phyloP scores from a whole-genome alignment of 2,888 invertebrate species.

The Parapristionchus giblindavisi region DNA sequence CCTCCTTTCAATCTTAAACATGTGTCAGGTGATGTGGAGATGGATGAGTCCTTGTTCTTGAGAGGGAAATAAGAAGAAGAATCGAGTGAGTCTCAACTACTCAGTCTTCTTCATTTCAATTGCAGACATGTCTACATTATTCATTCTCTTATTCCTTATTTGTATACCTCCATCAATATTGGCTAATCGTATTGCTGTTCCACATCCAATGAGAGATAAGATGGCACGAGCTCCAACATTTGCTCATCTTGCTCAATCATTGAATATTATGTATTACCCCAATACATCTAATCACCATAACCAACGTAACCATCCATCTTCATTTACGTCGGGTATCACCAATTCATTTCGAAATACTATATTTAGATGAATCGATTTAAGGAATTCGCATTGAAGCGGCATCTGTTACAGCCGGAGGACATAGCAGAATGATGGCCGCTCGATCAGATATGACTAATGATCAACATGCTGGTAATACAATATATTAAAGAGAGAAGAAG shows the following conservation, averaged over 20 bases:
- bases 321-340: not conserved
- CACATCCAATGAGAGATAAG: not conserved
- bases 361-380: too few species aligned
- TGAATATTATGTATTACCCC: slow-evolving; percentile 3
- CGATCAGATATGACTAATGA: not conserved
- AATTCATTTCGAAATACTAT: not conserved
- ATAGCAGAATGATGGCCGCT: not conserved
- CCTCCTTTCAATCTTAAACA: slow-evolving; percentile 23
- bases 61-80: slow-evolving; percentile 9
- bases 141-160: not conserved
- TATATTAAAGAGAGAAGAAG: not conserved
- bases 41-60: slow-evolving; percentile 18
- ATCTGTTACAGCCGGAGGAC: too few species aligned
- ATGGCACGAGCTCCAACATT: slow-evolving; percentile 12
- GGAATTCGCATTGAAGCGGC: too few species aligned
- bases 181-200: too few species aligned
- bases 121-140: not conserved
- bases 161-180: too few species aligned
- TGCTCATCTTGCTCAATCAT: slow-evolving; percentile 11
- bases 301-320: too few species aligned
- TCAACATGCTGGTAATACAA: too few species aligned
- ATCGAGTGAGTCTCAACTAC: slow-evolving; percentile 29
- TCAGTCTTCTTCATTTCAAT: slow-evolving; percentile 5
- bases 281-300: not conserved
- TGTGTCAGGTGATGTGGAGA: slow-evolving; percentile 36